These are phyloP conservation scores for Agonopterix heracliana DNA, from an alignment of 2,888 invertebrate species.

Conservation along the genomic window DNA sequence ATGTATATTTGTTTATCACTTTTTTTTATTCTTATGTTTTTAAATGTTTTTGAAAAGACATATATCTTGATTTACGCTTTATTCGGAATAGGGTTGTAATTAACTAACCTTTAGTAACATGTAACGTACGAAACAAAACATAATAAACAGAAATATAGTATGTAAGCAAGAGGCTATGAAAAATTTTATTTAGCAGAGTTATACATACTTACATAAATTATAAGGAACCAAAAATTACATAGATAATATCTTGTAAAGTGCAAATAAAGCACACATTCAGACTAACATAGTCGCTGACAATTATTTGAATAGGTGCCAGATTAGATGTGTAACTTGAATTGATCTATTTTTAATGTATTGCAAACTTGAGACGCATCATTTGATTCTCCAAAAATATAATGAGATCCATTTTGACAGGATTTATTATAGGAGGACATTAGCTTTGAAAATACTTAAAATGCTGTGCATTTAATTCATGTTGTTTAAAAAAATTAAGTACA, in stretches of 20 bases:
- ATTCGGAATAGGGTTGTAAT: neutral
- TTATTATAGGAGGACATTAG: no score
- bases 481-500: neutral
- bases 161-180: conserved; percentile 39
- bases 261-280: conserved; percentile 11
- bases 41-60: no score
- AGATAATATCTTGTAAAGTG: conserved; percentile 8
- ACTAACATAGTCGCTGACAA: conserved; percentile 3
- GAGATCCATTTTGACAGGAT: no score
- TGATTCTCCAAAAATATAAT: no score
- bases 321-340: conserved; percentile 6
- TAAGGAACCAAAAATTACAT: conserved; percentile 21
- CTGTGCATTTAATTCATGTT: no score
- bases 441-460: no score
- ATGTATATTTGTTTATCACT: no score
- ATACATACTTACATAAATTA: conserved; percentile 5
- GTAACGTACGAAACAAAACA: neutral
- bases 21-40: no score
- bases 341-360: no score
- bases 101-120: neutral
- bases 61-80: no score
- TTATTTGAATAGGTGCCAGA: conserved; percentile 4
- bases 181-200: conserved; percentile 20
- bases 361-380: no score
- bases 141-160: conserved; percentile 16